phyloP scores from a whole-genome alignment of 2,797 vertebrate species.

The Tragelaphus eurycerus region DNA sequence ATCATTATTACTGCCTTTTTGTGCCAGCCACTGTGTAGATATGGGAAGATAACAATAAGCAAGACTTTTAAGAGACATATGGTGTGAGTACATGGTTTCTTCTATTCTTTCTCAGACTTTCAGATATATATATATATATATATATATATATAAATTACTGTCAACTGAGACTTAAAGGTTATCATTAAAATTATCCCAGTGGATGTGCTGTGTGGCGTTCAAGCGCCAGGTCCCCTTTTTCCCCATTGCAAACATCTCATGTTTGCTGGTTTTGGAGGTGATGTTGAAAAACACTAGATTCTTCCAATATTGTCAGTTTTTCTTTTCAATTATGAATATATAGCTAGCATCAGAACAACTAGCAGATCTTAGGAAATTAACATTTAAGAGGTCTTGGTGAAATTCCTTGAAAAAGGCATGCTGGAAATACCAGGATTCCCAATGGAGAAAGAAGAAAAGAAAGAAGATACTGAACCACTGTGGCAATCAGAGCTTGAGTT shows the following conservation, averaged over 20 bases:
- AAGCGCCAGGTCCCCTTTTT: fast-evolving
- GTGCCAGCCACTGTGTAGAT: background rate
- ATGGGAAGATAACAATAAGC: background rate
- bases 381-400: background rate
- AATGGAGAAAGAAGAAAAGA: background rate
- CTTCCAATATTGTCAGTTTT: background rate
- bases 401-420: background rate
- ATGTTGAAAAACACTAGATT: background rate
- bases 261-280: background rate
- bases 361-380: background rate
- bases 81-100: background rate
- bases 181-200: background rate
- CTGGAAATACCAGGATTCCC: background rate
- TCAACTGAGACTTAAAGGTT: background rate
- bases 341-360: background rate
- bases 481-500: background rate
- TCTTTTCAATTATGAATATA: background rate
- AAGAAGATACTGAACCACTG: background rate
- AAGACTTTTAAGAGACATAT: background rate
- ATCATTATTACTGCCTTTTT: background rate
- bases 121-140: background rate
- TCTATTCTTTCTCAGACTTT: background rate
- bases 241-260: background rate
- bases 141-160: background rate
- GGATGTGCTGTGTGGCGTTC: background rate